Evolutionary conservation across 92 coral and sea anemone species (phyloP).

Genomic region (Chrysogorgia sp.): DNA sequence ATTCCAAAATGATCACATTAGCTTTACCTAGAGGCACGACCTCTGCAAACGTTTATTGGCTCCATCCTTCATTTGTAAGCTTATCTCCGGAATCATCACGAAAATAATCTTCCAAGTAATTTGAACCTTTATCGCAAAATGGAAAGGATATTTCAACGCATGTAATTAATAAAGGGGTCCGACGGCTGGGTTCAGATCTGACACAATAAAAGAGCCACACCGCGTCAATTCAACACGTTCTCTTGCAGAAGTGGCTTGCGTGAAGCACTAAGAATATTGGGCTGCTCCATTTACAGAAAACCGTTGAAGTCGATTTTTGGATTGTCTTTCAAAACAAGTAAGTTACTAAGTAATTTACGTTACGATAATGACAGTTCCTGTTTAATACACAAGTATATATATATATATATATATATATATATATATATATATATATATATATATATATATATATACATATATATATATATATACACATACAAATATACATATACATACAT

Average conservation of each 20-base stretch:
- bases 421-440: too few relatives aligned
- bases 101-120: constrained; percentile 35
- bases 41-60: constrained; percentile 3
- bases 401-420: too few relatives aligned
- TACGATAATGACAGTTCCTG: too few relatives aligned
- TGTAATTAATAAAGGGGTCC: constrained; percentile 35
- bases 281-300: not conserved
- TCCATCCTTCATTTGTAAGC: constrained; percentile 23
- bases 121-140: constrained; percentile 23
- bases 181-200: constrained; percentile 22
- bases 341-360: not conserved
- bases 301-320: not conserved
- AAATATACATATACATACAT: too few relatives aligned
- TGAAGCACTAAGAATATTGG: not conserved
- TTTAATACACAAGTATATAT: too few relatives aligned
- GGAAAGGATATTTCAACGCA: constrained; percentile 41
- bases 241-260: constrained; percentile 6
- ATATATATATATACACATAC: too few relatives aligned
- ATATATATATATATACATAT: too few relatives aligned
- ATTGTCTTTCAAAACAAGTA: not conserved
- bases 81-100: constrained; percentile 24
- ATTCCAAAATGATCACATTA: constrained; percentile 10
- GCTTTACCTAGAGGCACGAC: not conserved
- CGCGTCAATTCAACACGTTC: constrained; percentile 10
- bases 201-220: constrained; percentile 36